Percentiles rank a stretch among this genome's conserved stretches.
Conservation (phyloP, 1,140 invertebrate species). For the Teleogryllus occipitalis region DNA sequence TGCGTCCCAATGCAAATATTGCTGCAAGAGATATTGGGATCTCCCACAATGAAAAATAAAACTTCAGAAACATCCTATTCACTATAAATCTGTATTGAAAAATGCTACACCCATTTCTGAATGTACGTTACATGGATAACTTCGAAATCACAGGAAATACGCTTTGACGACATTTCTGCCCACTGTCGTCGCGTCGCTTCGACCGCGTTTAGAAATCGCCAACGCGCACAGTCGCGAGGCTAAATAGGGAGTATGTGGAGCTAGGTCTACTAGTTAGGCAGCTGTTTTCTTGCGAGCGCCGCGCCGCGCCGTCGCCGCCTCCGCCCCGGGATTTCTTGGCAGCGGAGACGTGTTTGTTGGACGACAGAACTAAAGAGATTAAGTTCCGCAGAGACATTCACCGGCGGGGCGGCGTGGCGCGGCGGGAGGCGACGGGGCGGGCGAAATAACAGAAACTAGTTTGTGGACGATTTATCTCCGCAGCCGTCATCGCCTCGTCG, state of each 20-base stretch:
- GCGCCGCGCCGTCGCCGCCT: no score
- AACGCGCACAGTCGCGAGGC: background rate
- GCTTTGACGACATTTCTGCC: background rate
- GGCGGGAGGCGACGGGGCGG: background rate
- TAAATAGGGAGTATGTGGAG: constrained; percentile 4
- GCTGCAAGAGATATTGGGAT: no score
- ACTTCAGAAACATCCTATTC: no score
- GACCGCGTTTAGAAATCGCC: background rate
- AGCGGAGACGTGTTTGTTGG: background rate
- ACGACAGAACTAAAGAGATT: background rate
- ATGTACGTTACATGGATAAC: no score
- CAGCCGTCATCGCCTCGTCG: background rate
- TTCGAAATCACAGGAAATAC: no score
- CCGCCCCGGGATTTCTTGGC: background rate
- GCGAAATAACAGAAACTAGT: background rate
- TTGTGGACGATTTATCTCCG: background rate
- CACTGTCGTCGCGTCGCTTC: background rate
- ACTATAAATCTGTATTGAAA: no score
- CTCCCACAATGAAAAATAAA: no score
- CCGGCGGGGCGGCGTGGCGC: no score
- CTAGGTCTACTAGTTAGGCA: background rate
- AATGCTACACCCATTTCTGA: no score
- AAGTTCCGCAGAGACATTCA: background rate
- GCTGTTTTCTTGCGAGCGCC: background rate
- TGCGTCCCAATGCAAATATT: no score